These are phyloP conservation scores for Cotesia glomerata DNA, from an alignment of 1,140 invertebrate genomes.

Conservation along the genomic window DNA sequence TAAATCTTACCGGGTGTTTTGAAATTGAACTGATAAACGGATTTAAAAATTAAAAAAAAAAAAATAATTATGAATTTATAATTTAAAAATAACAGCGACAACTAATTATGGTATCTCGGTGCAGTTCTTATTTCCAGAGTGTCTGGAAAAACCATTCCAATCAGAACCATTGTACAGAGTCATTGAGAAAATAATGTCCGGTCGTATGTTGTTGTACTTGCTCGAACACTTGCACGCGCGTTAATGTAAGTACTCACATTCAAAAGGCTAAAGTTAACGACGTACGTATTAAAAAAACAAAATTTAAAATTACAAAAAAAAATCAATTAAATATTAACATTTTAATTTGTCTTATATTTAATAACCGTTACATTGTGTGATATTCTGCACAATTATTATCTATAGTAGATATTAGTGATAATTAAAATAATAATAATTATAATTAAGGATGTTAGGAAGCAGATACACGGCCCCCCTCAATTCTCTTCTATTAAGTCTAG, in stretches of 20 bases:
- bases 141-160: slow-evolving; percentile 64
- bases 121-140: slow-evolving; percentile 64
- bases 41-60: no score
- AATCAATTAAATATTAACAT: slow-evolving; percentile 17
- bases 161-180: slow-evolving; percentile 62
- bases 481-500: slow-evolving; percentile 11
- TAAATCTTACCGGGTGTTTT: no score
- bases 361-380: slow-evolving; percentile 7
- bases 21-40: no score
- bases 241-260: slow-evolving; percentile 62
- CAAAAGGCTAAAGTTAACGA: slow-evolving; percentile 48
- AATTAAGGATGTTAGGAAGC: slow-evolving; percentile 17
- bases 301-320: neutral
- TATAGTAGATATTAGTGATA: neutral
- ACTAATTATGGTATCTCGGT: slow-evolving; percentile 37
- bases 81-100: neutral
- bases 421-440: slow-evolving; percentile 1
- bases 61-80: no score
- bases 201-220: slow-evolving; percentile 60
- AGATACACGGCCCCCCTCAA: slow-evolving; percentile 15
- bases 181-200: slow-evolving; percentile 61
- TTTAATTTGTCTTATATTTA: slow-evolving; percentile 7
- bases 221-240: slow-evolving; percentile 58
- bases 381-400: neutral
- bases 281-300: slow-evolving; percentile 57